Base-by-base conservation (phyloP, 2,888 invertebrate genomes). In the Azorinus chamasolen region DNA sequence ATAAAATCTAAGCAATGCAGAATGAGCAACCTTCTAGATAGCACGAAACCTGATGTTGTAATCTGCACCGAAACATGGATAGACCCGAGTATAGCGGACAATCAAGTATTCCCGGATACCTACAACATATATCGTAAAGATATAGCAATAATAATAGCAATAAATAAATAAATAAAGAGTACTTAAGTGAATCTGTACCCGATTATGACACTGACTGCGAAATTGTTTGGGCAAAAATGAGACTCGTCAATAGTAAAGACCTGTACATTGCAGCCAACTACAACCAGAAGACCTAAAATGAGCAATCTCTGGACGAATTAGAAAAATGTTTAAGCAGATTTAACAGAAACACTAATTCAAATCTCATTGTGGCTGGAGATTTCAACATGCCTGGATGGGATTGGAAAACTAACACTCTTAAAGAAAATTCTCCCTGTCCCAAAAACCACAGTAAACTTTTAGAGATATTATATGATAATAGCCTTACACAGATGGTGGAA, bases 381-480 rank as follows among this genome's bases (percentile, higher is more conserved):
- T 58, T 58, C 27, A 58, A 43, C 25, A 43, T 58, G 6, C 27
- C 58, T 8, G 58, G 45, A 8, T 58, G 58, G 58, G 27, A 58
- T n/a, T 58, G 58, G 58, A 45, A 43, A 45, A 14, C 12, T 2
- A 58, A 45, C 24, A 3, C 5, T 8, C 43, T 45, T 2, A 43
- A 25, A 25, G 24, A 8, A 25, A 45, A 45, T 8, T 43, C 58
- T 1, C 57, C 8, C 8, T 22, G 39, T 22, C 2, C 20, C 8
- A 41, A 41, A 14, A n/a, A 12, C 20, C 57, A 57, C 20, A 16
- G 39, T 22, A 4, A 20, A 10, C 24, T 57, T 18, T 22, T 41
- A 22, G 65, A 74, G 6, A 55, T 64, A 14, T 37, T 72, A 5
- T 69, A 79, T 43, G 72, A 72, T 45, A 63, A 75, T 54, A 66